Conservation (phyloP, 2,888 invertebrate species). For the Coremacera marginata region DNA sequence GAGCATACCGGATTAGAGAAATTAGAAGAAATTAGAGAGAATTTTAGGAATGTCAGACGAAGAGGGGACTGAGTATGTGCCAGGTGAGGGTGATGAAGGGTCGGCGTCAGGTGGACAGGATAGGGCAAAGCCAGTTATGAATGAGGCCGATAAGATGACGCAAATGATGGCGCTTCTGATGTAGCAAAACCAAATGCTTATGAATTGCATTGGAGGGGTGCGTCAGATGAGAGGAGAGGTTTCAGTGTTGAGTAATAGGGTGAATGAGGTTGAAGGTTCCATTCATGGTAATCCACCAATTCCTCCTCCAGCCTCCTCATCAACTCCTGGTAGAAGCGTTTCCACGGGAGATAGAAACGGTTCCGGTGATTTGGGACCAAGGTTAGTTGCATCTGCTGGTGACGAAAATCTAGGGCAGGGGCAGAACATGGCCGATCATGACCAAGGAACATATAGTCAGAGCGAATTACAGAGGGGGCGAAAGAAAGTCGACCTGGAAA, state of each 20-base stretch:
- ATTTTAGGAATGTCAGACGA: background rate
- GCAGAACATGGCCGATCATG: background rate
- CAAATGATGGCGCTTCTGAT: background rate
- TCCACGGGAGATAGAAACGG: too few relatives aligned
- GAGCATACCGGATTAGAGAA: background rate
- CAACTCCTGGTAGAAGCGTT: too few relatives aligned
- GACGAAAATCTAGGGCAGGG: too few relatives aligned
- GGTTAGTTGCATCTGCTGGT: too few relatives aligned
- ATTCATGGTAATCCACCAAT: too few relatives aligned
- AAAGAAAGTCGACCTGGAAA: conserved; percentile 15
- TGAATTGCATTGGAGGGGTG: conserved; percentile 9
- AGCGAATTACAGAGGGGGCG: background rate
- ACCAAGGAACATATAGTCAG: background rate
- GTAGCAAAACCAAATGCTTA: conserved; percentile 8
- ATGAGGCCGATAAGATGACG: background rate
- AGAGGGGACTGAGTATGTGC: background rate
- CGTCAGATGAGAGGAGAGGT: conserved; percentile 9
- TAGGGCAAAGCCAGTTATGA: background rate
- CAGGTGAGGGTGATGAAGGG: background rate
- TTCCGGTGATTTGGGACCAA: too few relatives aligned
- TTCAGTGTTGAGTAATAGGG: too few relatives aligned
- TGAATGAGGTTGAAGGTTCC: too few relatives aligned
- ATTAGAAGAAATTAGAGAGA: background rate
- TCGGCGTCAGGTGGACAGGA: background rate
- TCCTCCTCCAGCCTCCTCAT: too few relatives aligned